Conservation (phyloP, 2,888 invertebrate genomes). For the Rotaria sp. region DNA sequence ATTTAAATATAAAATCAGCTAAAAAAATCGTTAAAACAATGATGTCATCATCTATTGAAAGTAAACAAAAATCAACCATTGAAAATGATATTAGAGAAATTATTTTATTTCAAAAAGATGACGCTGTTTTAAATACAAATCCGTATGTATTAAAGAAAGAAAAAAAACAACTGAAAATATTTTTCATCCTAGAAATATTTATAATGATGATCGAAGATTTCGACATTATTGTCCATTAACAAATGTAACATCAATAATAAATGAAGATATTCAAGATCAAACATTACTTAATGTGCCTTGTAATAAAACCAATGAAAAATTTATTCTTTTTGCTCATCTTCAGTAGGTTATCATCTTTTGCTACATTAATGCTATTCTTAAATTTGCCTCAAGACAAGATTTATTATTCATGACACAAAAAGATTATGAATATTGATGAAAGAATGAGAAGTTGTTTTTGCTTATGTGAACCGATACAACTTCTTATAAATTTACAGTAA, state of each 20-base stretch:
- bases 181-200: neutral
- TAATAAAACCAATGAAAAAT: conserved; percentile 6
- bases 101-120: conserved; percentile 10
- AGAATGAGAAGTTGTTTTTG: too few relatives aligned
- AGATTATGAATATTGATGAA: too few relatives aligned
- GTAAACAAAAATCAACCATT: neutral
- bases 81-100: conserved; percentile 26
- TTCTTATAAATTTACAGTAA: too few relatives aligned
- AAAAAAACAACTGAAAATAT: too few relatives aligned
- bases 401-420: too few relatives aligned
- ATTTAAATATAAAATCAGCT: conserved; percentile 19
- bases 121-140: conserved; percentile 18
- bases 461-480: too few relatives aligned
- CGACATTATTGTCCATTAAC: conserved; percentile 26
- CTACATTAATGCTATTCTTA: too few relatives aligned
- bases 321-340: conserved; percentile 3
- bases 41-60: conserved; percentile 7
- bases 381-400: too few relatives aligned
- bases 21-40: conserved; percentile 25
- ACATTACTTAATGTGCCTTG: neutral
- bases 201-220: conserved; percentile 26
- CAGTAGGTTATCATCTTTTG: neutral
- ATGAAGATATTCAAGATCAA: neutral
- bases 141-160: neutral
- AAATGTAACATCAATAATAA: neutral